Base-by-base conservation (phyloP, 92 coral and sea anemone species). In the Palythoa caribaeorum region DNA sequence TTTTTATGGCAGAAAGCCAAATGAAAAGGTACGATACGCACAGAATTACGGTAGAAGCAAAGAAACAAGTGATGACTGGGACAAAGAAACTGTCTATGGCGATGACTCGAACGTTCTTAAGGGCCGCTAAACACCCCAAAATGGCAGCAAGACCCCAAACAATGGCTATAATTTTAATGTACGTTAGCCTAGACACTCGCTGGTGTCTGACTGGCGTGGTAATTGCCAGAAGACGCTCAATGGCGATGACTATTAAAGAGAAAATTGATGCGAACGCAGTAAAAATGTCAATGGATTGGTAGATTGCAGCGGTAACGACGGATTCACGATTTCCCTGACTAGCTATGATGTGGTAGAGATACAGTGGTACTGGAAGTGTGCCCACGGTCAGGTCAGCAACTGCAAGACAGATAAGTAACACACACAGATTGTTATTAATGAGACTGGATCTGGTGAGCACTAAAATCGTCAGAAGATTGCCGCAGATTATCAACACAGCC, bases 331-430 rank as follows among this genome's bases (percentile, higher is more conserved):
- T 3, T 3, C 48, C 63, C 3, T 40, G 75, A 44, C 1, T 20
- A 20, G 5, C 28, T 9, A 19, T 65, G 7, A 65, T 81, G 11
- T 81, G 86, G 21, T 81, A 81, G 36, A 68, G 38, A 63, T 66
- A 81, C 60, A 81, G 86, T 39, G 86, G 86, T 8, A 81, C 76
- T 1, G 86, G 76, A 10, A 81, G 86, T 51, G 74, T 8, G 75
- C 86, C 86, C 40, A 81, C 86, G n/a, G 76, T 65, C 76, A 81
- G 86, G 71, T 81, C 86, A 1, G 86, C 86, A 9, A 47, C 62
- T 0, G 86, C 86, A 36, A 81, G 86, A 39, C 86, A 66, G 39
- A 81, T 53, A 6, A 81, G 76, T 47, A 81, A 17, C 19, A 40
- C 44, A 63, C 86, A 81, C 55, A 81, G 86, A 51, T 81, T 81